phyloP scores from a whole-genome alignment of 2,888 invertebrate genomes.

The Achlya flavicornis region DNA sequence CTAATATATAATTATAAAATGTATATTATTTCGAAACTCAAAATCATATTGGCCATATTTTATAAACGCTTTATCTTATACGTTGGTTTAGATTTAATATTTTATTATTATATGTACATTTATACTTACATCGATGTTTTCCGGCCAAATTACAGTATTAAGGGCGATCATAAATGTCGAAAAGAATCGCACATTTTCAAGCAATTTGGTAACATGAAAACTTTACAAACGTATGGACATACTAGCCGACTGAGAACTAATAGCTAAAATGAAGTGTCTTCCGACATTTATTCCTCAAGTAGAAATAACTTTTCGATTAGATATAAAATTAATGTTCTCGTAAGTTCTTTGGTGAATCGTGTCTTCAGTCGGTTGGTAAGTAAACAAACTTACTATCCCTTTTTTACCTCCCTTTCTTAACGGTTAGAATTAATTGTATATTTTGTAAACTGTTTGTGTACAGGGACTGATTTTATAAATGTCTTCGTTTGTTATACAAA shows the following conservation, averaged over 20 bases:
- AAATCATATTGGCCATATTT: conserved; percentile 19
- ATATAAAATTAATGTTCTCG: not conserved
- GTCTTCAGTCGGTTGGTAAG: not conserved
- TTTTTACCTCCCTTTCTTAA: not conserved
- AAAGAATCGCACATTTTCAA: not conserved
- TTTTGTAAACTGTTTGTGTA: conserved; percentile 56
- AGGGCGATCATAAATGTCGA: conserved; percentile 2
- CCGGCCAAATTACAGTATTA: conserved; percentile 54
- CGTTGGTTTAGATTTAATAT: conserved; percentile 23
- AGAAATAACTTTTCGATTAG: not conserved
- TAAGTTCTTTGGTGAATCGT: not conserved
- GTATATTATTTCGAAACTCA: not conserved
- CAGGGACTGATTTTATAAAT: conserved; percentile 45
- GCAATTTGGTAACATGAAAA: not conserved
- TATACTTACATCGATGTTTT: conserved; percentile 43
- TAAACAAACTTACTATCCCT: not conserved
- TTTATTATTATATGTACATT: conserved; percentile 20
- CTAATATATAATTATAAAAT: not conserved
- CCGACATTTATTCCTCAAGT: not conserved
- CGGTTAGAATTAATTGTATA: conserved; percentile 43
- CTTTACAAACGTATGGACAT: not conserved
- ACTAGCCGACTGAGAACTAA: not conserved
- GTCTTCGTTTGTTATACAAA: conserved; percentile 32
- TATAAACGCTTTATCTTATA: conserved; percentile 23
- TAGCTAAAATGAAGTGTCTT: not conserved